phyloP scores from a whole-genome alignment of 2,797 vertebrate species.

The Acipenser ruthenus region DNA sequence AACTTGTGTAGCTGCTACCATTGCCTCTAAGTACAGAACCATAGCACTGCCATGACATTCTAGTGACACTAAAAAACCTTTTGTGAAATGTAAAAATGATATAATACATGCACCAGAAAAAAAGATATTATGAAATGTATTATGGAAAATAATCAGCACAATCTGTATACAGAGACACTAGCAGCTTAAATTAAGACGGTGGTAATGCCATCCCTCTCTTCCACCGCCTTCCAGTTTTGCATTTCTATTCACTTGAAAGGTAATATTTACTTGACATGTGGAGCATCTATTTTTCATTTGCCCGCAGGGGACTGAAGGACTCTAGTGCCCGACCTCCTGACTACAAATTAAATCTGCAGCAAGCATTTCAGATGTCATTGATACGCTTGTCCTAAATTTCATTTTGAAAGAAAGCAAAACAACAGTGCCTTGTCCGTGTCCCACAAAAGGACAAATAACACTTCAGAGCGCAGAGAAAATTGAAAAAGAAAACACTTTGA shows the following conservation, averaged over 20 bases:
- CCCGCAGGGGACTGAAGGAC: background rate
- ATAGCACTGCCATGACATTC: too few relatives aligned
- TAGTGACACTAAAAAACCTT: too few relatives aligned
- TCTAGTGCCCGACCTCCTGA: background rate
- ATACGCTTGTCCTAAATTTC: slow-evolving; percentile 9
- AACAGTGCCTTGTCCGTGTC: background rate
- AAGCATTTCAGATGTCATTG: background rate
- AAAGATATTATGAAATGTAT: too few relatives aligned
- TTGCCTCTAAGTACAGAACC: too few relatives aligned
- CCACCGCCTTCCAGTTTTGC: background rate
- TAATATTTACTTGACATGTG: slow-evolving; percentile 3
- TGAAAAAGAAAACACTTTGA: background rate
- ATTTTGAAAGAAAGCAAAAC: slow-evolving; percentile 1
- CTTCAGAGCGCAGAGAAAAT: background rate
- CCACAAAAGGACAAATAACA: slow-evolving; percentile 9
- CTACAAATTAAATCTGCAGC: background rate
- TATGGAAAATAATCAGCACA: too few relatives aligned
- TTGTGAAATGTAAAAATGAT: too few relatives aligned
- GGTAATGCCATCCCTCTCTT: too few relatives aligned
- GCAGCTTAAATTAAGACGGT: too few relatives aligned
- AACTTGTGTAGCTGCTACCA: too few relatives aligned
- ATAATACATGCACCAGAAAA: too few relatives aligned
- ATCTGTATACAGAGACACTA: too few relatives aligned
- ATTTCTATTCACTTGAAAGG: slow-evolving; percentile 8
- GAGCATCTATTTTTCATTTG: background rate